Base-by-base conservation (phyloP, 2,797 vertebrate genomes). In the Pelodytes ibericus region DNA sequence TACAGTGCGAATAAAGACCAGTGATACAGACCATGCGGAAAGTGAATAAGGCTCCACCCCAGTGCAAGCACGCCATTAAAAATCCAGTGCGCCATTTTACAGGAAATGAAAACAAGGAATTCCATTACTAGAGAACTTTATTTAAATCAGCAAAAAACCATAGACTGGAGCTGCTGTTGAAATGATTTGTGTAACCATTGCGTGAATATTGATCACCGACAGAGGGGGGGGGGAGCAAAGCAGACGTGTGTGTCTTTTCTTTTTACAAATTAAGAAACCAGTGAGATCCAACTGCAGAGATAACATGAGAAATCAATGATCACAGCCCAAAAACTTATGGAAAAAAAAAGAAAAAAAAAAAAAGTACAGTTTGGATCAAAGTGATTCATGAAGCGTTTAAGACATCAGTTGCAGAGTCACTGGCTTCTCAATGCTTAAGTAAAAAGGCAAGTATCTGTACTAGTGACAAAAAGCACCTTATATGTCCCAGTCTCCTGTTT, bases 11-110 rank as follows among this genome's bases (percentile, higher is more conserved):
- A 51, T 15, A 31, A 10, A 47, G n/a, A 24, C 1, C 1, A 65
- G 44, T 56, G n/a, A 11, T 39, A 30, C 64, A 69, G 13, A 56
- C 29, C 66, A 69, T 69, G 66, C 66, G 10, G 22, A 25, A 11
- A 0, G 30, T 69, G 49, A 3, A 53, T 16, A 27, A 51, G 29
- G 22, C 10, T 36, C 9, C 26, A 27, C 60, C 49, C 49, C 4
- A 30, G 60, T 61, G 4, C 29, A 3, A 15, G 49, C 49, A 56
- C n/a, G 20, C 41, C 15, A 65, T 51, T 30, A n/a, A 44, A 44
- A 49, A n/a, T 67, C 27, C 49, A 69, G 22, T 20, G 15, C 18
- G 47, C 1, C 25, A 67, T 20, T 26, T 67, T 27, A 51, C n/a
- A 30, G 10, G 18, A 56, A 68, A 51, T n/a, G 24, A 56, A 69